A percentile compares a stretch with the other conserved stretches of the same genome.
These are phyloP conservation scores for Phyto melanocephala DNA, from an alignment of 2,888 invertebrate genomes.

Conservation along the genomic window DNA sequence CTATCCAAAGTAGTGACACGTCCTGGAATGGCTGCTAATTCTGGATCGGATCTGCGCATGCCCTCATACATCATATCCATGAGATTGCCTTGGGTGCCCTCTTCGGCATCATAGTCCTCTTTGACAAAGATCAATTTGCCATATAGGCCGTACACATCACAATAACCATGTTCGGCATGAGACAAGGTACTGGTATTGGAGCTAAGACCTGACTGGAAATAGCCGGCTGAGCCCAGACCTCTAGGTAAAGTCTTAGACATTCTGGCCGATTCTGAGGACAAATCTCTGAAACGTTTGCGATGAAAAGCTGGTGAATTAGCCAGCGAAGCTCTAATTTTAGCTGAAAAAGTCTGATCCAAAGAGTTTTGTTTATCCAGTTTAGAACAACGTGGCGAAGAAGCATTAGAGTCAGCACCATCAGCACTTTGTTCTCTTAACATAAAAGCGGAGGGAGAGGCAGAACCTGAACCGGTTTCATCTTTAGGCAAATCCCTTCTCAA, in stretches of 20 bases:
- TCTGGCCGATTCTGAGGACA: constrained; percentile 81
- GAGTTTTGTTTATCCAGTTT: constrained; percentile 85
- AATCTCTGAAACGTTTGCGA: constrained; percentile 80
- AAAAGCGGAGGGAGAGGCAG: constrained; percentile 61
- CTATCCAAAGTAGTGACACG: constrained; percentile 90
- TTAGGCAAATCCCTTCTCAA: constrained; percentile 74
- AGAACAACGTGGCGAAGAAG: constrained; percentile 74
- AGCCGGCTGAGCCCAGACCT: constrained; percentile 80
- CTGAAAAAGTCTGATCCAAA: constrained; percentile 81
- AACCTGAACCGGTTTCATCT: constrained; percentile 69
- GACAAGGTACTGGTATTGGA: constrained; percentile 82
- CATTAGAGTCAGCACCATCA: constrained; percentile 66
- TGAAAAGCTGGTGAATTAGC: constrained; percentile 83
- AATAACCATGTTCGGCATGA: constrained; percentile 83
- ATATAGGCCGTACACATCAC: constrained; percentile 93
- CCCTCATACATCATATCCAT: constrained; percentile 84
- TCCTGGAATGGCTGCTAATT: constrained; percentile 89
- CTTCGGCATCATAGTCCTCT: constrained; percentile 85
- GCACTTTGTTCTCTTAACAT: constrained; percentile 68
- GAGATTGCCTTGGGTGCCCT: constrained; percentile 83
- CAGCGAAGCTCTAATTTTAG: constrained; percentile 82
- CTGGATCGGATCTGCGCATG: constrained; percentile 89
- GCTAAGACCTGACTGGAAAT: constrained; percentile 76
- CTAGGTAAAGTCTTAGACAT: constrained; percentile 90
- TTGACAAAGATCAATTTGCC: constrained; percentile 93